Evolutionary conservation across 2,797 vertebrate genomes (phyloP).

Genomic region (Etheostoma nigrum): DNA sequence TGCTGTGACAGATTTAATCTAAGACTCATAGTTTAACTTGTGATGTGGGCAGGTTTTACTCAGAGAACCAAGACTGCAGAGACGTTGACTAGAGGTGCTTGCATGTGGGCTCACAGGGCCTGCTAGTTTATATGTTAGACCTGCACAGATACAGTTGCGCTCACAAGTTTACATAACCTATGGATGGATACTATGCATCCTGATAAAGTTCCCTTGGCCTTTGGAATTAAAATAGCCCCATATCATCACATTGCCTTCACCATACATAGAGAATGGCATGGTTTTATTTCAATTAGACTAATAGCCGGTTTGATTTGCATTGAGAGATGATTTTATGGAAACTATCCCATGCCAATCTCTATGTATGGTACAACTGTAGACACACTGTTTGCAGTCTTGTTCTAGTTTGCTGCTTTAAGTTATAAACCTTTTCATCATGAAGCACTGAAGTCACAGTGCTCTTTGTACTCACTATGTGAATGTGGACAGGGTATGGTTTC

Average conservation of each 20-base stretch:
- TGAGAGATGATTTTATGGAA: no score
- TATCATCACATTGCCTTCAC: no score
- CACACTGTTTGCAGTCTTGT: conserved; percentile 9
- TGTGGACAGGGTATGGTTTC: not conserved
- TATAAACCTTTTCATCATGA: conserved; percentile 21
- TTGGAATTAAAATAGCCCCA: no score
- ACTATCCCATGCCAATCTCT: no score
- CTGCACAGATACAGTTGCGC: not conserved
- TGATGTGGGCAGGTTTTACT: conserved; percentile 4
- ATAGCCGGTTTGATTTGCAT: no score
- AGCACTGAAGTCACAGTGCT: conserved; percentile 9
- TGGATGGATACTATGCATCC: no score
- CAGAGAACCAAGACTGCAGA: not conserved
- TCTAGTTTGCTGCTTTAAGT: conserved; percentile 5
- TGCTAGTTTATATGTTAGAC: conserved; percentile 14
- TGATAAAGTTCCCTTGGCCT: no score
- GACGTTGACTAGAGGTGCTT: not conserved
- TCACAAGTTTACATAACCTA: no score
- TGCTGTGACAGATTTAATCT: conserved; percentile 24
- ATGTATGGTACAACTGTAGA: not conserved
- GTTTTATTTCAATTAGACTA: no score
- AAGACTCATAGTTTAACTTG: conserved; percentile 3
- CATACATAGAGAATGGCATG: no score
- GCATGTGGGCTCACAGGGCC: not conserved
- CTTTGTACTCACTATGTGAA: not conserved